Percentiles rank a stretch among this genome's conserved stretches.
Evolutionary conservation across 2,888 invertebrate species (phyloP).

Genomic region (Coremacera marginata): DNA sequence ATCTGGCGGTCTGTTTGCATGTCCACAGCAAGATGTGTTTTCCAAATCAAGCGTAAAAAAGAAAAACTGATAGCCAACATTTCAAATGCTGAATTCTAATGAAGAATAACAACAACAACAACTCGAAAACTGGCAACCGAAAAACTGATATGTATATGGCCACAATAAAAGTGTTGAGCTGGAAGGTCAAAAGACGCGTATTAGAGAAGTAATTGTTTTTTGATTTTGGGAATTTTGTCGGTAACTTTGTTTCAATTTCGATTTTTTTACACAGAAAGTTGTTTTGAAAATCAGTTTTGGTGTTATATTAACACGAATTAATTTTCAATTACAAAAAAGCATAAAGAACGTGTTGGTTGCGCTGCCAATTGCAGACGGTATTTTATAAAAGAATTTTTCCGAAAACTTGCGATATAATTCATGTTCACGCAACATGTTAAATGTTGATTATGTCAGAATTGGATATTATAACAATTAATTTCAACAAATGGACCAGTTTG

Average conservation of each 20-base stretch:
- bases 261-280: not conserved
- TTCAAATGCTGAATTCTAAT: conserved; percentile 26
- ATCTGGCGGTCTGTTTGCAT: not conserved
- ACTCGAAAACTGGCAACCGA: conserved; percentile 12
- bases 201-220: conserved; percentile 28
- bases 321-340: conserved; percentile 8
- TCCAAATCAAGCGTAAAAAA: conserved; percentile 33
- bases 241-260: not conserved
- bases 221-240: conserved; percentile 40
- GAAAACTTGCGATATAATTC: not conserved
- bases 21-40: not conserved
- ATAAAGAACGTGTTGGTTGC: not conserved
- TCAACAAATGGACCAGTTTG: too few species aligned
- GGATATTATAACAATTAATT: too few species aligned
- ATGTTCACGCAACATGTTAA: not conserved
- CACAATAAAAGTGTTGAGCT: conserved; percentile 53
- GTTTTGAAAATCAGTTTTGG: conserved; percentile 35
- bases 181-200: conserved; percentile 55
- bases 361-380: not conserved
- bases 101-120: conserved; percentile 34
- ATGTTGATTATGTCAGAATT: not conserved
- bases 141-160: conserved; percentile 37
- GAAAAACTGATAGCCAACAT: conserved; percentile 10
- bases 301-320: conserved; percentile 31
- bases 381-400: not conserved